Evolutionary conservation across 2,797 vertebrate species (phyloP), one percentile per base, ranked within the genome.

Genomic region (Sorex maritimensis): DNA sequence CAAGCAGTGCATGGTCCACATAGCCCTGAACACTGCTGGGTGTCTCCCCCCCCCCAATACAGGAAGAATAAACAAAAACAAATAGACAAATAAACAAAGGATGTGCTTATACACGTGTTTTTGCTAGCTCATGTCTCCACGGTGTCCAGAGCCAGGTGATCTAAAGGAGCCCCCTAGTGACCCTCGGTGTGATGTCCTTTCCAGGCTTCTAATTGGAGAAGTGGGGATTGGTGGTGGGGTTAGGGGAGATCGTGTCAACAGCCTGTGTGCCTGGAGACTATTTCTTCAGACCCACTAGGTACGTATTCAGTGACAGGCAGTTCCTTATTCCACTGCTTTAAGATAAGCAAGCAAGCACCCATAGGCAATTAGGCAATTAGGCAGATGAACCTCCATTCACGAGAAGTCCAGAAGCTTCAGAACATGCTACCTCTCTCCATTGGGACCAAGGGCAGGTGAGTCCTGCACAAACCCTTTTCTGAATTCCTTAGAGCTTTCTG

Each of bases 261-360:
- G 28, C 7, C 8, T 14, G 19, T 7, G 2, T 5, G 1, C 3
- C 26, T 0, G 5, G 10, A 14, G 19, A n/a, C 2, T 15, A 5
- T 81, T 26, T 55, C 52, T 15, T 0, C n/a, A 12, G 41, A 5
- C 19, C 30, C 6, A 28, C 55, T 4, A 2, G 30, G 9, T 17
- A 26, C 10, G 46, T 13, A 14, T 41, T n/a, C 30, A 6, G 28
- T 61, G 17, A 61, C 4, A 52, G 23, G 19, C 1, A 23, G 52
- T 23, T 52, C 23, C n/a, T 52, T 23, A 6, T 52, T 26, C n/a
- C 0, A 49, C 15, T 9, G 13, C 30, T 13, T 30, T 10, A 38
- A 19, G 55, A 21, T 2, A 73, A 55, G 52, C 1, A 14, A 24
- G 38, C 46, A 8, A n/a, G 13, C 4, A 23, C 30, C 10, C 26